phyloP scores from a whole-genome alignment of 2,113 vertebrate genomes.

The Taxidea taxus region DNA sequence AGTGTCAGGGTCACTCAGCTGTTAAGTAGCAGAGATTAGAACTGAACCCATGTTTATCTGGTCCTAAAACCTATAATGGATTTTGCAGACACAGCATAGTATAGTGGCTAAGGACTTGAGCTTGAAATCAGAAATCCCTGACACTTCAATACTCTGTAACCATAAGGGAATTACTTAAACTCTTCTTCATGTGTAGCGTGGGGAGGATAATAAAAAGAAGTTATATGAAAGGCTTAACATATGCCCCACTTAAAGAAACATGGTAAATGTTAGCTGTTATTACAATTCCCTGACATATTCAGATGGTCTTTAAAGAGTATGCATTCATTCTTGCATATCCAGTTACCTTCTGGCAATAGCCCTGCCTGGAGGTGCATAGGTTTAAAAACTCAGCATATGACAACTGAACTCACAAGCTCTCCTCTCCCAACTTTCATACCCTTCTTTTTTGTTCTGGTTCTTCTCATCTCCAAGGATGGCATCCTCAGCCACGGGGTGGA shows the following conservation, averaged over 20 bases:
- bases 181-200: not conserved
- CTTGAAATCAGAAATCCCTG: not conserved
- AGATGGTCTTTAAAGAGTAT: not conserved
- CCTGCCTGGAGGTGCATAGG: not conserved
- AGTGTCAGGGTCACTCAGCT: not conserved
- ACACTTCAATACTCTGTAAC: not conserved
- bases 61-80: not conserved
- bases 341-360: not conserved
- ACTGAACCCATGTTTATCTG: not conserved
- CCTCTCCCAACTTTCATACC: not conserved
- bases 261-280: not conserved
- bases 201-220: not conserved
- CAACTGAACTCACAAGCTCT: not conserved
- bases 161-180: not conserved
- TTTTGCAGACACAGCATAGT: not conserved
- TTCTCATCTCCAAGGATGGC: not conserved
- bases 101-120: not conserved
- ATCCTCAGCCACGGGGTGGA: not conserved
- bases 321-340: not conserved
- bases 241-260: not conserved
- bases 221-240: not conserved
- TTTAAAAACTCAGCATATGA: not conserved
- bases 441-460: not conserved
- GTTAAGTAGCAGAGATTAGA: constrained; percentile 8
- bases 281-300: not conserved